phyloP scores from a whole-genome alignment of 2,888 invertebrate species.

The Caenorhabditis sp. region DNA sequence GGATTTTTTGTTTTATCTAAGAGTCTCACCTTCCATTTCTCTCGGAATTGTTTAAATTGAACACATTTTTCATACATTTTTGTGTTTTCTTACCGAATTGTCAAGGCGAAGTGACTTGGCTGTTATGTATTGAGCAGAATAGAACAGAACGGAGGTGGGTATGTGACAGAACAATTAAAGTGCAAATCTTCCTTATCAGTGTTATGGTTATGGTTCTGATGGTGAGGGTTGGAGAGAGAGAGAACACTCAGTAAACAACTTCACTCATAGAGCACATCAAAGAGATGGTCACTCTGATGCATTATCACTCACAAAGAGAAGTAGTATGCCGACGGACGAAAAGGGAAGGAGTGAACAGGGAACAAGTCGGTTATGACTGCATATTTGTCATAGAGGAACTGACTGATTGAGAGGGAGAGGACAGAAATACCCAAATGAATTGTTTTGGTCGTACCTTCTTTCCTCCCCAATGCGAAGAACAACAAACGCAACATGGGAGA shows the following conservation, averaged over 20 bases:
- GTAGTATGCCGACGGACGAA: background rate
- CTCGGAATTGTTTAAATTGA: conserved; percentile 8
- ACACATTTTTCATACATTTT: conserved; percentile 45
- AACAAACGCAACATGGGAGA: conserved; percentile 58
- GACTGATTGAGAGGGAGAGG: background rate
- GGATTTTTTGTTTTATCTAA: background rate
- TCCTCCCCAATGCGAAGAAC: conserved; percentile 33
- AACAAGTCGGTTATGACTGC: conserved; percentile 4
- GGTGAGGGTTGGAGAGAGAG: conserved; percentile 25
- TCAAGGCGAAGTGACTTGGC: conserved; percentile 2
- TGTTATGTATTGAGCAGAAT: background rate
- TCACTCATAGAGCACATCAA: conserved; percentile 1
- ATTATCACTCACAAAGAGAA: conserved; percentile 7
- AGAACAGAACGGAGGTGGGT: conserved; percentile 12
- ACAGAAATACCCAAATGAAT: conserved; percentile 47
- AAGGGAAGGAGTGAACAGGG: background rate
- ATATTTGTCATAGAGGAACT: conserved; percentile 1
- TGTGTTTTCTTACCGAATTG: background rate
- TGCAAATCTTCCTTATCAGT: conserved; percentile 40
- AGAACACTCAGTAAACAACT: conserved; percentile 26
- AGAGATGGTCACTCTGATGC: background rate
- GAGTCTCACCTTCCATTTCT: conserved; percentile 37
- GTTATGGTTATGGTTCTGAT: conserved; percentile 30
- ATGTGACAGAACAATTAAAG: too few relatives aligned
- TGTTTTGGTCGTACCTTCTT: conserved; percentile 57